These are phyloP conservation scores for Ormia ochracea DNA, from an alignment of 2,888 invertebrate species.

Conservation along the genomic window DNA sequence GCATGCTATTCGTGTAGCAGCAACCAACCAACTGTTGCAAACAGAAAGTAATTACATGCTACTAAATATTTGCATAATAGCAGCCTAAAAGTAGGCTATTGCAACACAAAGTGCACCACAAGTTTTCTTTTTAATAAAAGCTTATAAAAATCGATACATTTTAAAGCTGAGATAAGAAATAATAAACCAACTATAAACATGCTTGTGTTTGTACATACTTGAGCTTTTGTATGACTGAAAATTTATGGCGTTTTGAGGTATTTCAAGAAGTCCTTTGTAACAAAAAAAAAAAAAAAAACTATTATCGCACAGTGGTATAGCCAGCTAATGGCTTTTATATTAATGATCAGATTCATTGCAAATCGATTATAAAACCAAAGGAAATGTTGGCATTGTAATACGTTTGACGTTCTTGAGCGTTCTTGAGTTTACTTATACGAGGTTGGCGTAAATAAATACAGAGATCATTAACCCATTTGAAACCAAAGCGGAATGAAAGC, in stretches of 20 bases:
- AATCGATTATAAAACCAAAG: no score
- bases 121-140: not conserved
- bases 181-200: not conserved
- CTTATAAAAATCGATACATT: not conserved
- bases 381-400: no score
- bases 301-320: no score
- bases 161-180: not conserved
- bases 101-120: not conserved
- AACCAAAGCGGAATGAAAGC: no score
- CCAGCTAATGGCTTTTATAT: no score
- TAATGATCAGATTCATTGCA: no score
- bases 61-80: constrained; percentile 11
- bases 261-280: not conserved
- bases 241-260: not conserved
- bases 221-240: not conserved
- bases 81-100: not conserved
- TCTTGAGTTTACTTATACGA: no score
- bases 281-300: not conserved
- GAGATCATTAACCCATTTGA: no score
- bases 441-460: no score
- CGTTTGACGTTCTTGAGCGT: no score
- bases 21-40: constrained; percentile 41
- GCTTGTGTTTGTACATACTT: not conserved
- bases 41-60: constrained; percentile 20
- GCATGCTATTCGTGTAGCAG: no score